phyloP scores from a whole-genome alignment of 2,113 vertebrate species.

The Xenopus laevis region DNA sequence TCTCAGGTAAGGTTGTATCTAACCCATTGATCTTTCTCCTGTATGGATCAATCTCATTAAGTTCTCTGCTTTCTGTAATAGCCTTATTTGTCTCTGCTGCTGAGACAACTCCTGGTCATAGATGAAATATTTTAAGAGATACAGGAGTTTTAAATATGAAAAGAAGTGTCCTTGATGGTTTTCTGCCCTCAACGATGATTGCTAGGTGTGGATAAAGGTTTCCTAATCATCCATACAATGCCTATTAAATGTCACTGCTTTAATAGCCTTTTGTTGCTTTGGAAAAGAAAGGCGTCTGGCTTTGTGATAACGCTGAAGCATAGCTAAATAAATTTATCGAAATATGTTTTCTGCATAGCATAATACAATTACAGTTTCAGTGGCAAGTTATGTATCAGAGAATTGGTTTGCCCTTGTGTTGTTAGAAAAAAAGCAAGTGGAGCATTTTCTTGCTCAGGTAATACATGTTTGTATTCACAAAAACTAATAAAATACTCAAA shows the following conservation, averaged over 20 bases:
- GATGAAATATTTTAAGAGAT: conserved; percentile 42
- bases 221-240: conserved; percentile 33
- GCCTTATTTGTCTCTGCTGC: conserved; percentile 52
- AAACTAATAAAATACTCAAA: no score
- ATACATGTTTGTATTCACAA: no score
- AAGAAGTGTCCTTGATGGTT: conserved; percentile 29
- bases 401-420: background rate
- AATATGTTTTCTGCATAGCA: conserved; percentile 10
- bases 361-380: conserved; percentile 21
- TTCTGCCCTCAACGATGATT: conserved; percentile 13
- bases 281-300: conserved; percentile 16
- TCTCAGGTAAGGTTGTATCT: conserved; percentile 55
- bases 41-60: conserved; percentile 58
- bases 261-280: conserved; percentile 13
- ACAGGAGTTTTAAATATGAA: conserved; percentile 18
- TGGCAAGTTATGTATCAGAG: conserved; percentile 10
- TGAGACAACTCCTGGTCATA: conserved; percentile 32
- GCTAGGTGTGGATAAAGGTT: conserved; percentile 31
- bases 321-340: conserved; percentile 25
- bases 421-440: background rate
- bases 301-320: conserved; percentile 27
- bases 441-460: no score
- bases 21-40: conserved; percentile 59
- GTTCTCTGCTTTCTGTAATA: conserved; percentile 51
- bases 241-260: conserved; percentile 32